phyloP scores from a whole-genome alignment of 2,888 invertebrate species.

The Cephus spinipes region DNA sequence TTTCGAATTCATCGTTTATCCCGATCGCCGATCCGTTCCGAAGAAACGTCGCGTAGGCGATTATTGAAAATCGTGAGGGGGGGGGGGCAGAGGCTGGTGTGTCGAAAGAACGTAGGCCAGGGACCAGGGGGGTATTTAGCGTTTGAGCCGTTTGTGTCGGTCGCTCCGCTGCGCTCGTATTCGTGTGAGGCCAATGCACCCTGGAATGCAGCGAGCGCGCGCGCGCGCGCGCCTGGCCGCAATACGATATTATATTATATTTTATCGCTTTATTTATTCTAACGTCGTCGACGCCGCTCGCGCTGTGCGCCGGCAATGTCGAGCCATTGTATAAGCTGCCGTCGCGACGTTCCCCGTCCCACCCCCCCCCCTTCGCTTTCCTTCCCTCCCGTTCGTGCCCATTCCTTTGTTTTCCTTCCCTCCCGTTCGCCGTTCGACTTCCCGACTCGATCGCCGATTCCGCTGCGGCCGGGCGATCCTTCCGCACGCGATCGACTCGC shows the following conservation, averaged over 20 bases:
- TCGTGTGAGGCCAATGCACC: conserved; percentile 60
- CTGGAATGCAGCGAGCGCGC: conserved; percentile 47
- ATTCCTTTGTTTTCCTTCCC: background rate
- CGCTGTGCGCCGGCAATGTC: too few relatives aligned
- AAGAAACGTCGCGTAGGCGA: too few relatives aligned
- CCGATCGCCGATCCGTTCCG: too few relatives aligned
- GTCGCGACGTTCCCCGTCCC: conserved; percentile 20
- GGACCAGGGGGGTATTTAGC: background rate
- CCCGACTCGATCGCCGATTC: too few relatives aligned
- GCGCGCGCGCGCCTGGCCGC: conserved; percentile 53
- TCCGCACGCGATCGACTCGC: too few relatives aligned
- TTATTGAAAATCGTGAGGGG: background rate
- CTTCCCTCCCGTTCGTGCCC: background rate
- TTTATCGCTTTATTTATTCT: conserved; percentile 67
- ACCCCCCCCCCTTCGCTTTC: background rate
- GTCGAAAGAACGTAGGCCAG: conserved; percentile 23
- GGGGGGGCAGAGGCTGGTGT: conserved; percentile 34
- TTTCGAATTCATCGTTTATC: background rate
- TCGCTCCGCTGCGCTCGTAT: conserved; percentile 45
- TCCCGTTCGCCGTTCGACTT: background rate
- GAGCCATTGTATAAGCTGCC: conserved; percentile 29
- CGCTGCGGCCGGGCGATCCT: too few relatives aligned
- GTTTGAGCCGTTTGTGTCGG: conserved; percentile 15
- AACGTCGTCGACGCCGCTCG: conserved; percentile 42
- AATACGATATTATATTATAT: conserved; percentile 65